Base-by-base conservation (phyloP, 1,140 invertebrate genomes). In the Acromyrmex echinatior region DNA sequence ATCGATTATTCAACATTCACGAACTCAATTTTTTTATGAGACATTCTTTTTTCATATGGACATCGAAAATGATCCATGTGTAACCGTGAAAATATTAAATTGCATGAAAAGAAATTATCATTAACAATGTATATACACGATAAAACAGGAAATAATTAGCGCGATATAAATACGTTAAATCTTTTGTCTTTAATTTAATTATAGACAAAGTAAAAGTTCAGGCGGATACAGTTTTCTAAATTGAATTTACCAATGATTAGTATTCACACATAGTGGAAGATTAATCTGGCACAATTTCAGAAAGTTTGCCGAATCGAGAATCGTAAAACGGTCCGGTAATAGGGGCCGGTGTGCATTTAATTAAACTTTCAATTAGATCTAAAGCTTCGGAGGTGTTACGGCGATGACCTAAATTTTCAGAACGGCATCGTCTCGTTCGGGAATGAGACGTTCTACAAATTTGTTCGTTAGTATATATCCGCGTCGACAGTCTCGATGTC, bases 301-400 rank as follows among this genome's bases (percentile, higher is more conserved):
- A 70, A 78, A 79, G 82, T 88, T 82, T 49, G 51, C 53, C 56
- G 49, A 65, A 88, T 88, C 60, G 66, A 25, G 53, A 76, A 84
- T 73, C 79, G 62, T 82, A 85, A 87, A 85, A 89, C 35, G 85
- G 14, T 74, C 31, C 18, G 31, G 63, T 74, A 71, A 84, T 78
- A 63, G 62, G 65, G 62, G n/a, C 51, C 51, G 35, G 35, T 53
- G 58, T 60, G 78, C 79, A 77, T 90, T 90, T 87, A 90, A 90
- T 90, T 90, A 90, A 90, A 90, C 78, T 87, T 80, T 78, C 82
- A 86, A 86, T 86, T 88, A 77, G 81, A 86, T 63, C 70, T 62
- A 62, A 66, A 39, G 74, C 74, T 80, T n/a, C 31, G 58, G 45
- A 84, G 63, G 86, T 53, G 49, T 81, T 66, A 76, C 53, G 28